A percentile compares a stretch with the other conserved stretches of the same genome.
Conservation (phyloP, 2,797 vertebrate species). For the Chiloscyllium punctatum region DNA sequence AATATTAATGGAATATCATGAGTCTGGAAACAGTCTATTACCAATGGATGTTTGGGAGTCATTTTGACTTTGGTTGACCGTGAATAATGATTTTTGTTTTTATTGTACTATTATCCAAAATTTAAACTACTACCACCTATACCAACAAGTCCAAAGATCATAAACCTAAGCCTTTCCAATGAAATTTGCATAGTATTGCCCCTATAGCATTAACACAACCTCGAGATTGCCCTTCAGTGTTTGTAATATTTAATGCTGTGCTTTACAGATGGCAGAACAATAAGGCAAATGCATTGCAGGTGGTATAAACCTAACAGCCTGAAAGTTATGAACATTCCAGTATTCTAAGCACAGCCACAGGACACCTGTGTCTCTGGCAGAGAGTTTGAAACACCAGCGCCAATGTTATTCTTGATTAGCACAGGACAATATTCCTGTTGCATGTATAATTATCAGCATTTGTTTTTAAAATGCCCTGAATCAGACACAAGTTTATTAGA, state of each 20-base stretch:
- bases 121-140: background rate
- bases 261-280: constrained; percentile 28
- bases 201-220: background rate
- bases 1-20: too few relatives aligned
- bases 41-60: background rate
- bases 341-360: background rate
- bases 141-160: background rate
- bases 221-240: background rate
- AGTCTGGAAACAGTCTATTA: background rate
- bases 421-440: constrained; percentile 27
- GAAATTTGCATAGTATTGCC: background rate
- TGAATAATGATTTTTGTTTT: background rate
- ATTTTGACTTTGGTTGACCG: background rate
- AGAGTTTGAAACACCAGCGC: background rate
- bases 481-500: constrained; percentile 17
- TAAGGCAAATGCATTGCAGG: constrained; percentile 33
- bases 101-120: background rate
- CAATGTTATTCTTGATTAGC: background rate
- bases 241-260: background rate
- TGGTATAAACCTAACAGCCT: background rate
- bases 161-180: background rate
- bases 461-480: constrained; percentile 24
- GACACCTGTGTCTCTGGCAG: constrained; percentile 27
- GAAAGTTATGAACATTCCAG: constrained; percentile 5
- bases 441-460: constrained; percentile 31